Conservation (phyloP, 2,113 vertebrate genomes). For the Odontophorus gujanensis region DNA sequence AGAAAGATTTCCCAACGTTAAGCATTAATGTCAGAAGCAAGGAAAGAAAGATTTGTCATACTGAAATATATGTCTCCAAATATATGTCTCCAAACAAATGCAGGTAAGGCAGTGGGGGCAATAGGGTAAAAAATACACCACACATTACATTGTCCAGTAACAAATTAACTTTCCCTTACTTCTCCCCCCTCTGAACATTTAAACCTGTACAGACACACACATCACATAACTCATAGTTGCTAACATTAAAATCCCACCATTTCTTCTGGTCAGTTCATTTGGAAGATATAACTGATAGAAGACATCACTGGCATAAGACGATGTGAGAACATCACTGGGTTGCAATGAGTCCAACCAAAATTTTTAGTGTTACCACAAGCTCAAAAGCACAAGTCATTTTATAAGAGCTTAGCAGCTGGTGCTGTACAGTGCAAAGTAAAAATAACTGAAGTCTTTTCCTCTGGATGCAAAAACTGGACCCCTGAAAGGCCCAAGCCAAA, state of each 20-base stretch:
- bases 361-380: neutral
- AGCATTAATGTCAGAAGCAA: neutral
- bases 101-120: neutral
- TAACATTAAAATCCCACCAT: neutral
- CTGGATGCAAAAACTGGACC: neutral
- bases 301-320: neutral
- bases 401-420: neutral
- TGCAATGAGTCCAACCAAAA: neutral
- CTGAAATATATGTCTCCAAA: neutral
- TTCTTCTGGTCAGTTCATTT: neutral
- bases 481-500: neutral
- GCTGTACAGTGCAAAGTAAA: neutral
- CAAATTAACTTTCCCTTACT: neutral
- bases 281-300: neutral
- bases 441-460: neutral
- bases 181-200: neutral
- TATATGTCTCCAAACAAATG: neutral
- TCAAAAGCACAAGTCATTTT: neutral
- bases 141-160: neutral
- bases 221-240: neutral
- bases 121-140: neutral
- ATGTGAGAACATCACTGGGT: neutral
- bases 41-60: neutral
- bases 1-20: neutral
- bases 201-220: neutral